Evolutionary conservation across 2,797 vertebrate species (phyloP).

Genomic region (Sebastes flavidus): DNA sequence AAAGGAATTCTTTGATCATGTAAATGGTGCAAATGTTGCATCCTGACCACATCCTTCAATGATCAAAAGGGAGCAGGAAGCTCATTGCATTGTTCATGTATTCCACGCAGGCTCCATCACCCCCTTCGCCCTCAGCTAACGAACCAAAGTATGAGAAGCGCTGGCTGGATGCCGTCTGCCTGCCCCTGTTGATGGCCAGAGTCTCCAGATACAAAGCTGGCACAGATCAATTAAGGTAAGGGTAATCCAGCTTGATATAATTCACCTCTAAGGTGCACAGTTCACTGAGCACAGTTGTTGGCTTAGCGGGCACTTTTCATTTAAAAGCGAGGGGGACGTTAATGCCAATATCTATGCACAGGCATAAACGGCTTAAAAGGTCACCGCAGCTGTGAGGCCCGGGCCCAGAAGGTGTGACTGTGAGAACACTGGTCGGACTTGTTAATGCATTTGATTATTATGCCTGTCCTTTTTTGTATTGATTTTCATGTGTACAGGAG

Average conservation of each 20-base stretch:
- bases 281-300: slow-evolving; percentile 64
- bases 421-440: slow-evolving; percentile 37
- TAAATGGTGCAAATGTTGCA: slow-evolving; percentile 15
- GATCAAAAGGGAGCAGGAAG: slow-evolving; percentile 27
- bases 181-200: slow-evolving; percentile 92
- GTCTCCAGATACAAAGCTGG: slow-evolving; percentile 92
- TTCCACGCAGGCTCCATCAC: slow-evolving; percentile 87
- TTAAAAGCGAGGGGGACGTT: slow-evolving; percentile 62
- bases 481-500: slow-evolving; percentile 31
- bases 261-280: slow-evolving; percentile 62
- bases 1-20: slow-evolving; percentile 14
- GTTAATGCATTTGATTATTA: slow-evolving; percentile 44
- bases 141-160: slow-evolving; percentile 95
- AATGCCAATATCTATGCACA: slow-evolving; percentile 81
- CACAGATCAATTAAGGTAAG: slow-evolving; percentile 91
- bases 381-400: slow-evolving; percentile 49
- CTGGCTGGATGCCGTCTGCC: slow-evolving; percentile 90
- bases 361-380: slow-evolving; percentile 80
- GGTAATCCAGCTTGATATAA: slow-evolving; percentile 78
- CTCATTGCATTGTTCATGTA: slow-evolving; percentile 73
- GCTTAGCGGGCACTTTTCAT: slow-evolving; percentile 72
- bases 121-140: slow-evolving; percentile 89
- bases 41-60: slow-evolving; percentile 11
- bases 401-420: slow-evolving; percentile 22
- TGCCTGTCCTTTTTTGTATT: slow-evolving; percentile 21